Base-by-base conservation (phyloP, 2,888 invertebrate species). In the Cactoblastis cactorum region DNA sequence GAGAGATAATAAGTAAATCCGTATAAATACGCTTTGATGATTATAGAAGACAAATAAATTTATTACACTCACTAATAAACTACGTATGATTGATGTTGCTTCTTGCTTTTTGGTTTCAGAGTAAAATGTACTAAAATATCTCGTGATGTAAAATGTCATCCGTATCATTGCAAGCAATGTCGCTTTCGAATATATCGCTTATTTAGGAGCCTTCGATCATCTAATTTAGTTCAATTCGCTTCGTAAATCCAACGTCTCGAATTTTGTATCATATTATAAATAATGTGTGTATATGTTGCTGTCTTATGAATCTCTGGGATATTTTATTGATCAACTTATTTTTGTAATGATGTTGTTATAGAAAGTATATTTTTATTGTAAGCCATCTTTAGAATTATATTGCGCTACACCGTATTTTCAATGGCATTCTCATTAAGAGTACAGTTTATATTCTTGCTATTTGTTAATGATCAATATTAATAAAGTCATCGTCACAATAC, bases 381-480 rank as follows among this genome's bases (percentile, higher is more conserved):
- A 85, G 83, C 77, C 78, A 84, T 77, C 77, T 83, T 72, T 83
- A 81, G 78, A 82, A 79, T 84, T 86, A 73, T 71, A 83, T 85
- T 86, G 83, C 79, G 77, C 82, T 74, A 53, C 51, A 34, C 33
- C 15, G 51, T 49, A 19, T 12, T 49, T 49, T 49, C 49, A 41
- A 18, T 49, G 41, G 41, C 41, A 32, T 14, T 41, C 12, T 18
- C 15, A 9, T 15, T 5, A 22, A 14, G 15, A 47, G 8, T 33
- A 9, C 1, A 6, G 9, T 6, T 28, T 22, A 32, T 11, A 1
- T 33, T 33, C n/a, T 33, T 33, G 33, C 33, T 33, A n/a, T 4
- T 22, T 22, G n/a, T 22, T 22, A 33, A 6, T 14, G 3, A 14
- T 11, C 5, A 35, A 15, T 14, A 14, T 14, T 14, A 6, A 14